Base-by-base conservation (phyloP, 2,113 vertebrate species). In the Halichoerus grypus region DNA sequence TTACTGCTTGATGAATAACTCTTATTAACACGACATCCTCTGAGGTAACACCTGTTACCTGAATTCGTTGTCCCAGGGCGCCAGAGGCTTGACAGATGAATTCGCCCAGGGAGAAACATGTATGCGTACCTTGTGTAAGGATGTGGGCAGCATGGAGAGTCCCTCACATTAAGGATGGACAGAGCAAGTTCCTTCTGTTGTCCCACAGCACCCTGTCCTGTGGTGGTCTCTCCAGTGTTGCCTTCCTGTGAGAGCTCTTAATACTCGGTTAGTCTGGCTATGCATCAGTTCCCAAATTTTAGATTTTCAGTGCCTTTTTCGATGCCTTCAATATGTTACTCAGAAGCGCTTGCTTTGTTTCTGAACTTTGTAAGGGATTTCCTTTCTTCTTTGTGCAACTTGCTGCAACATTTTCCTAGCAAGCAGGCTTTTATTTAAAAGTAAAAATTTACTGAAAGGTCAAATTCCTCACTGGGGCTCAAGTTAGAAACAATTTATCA, bases 241-340 rank as follows among this genome's bases (percentile, higher is more conserved):
- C 49, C 57, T 55, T 59, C 24, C 11, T 51, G 51, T 4, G 42
- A 31, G 33, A 69, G 4, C 16, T 77, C 26, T 57, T 65, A 93
- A 53, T n/a, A 86, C 10, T 81, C 9, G 0, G 33, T 21, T 39
- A 72, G 21, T 71, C 33, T 77, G 12, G 0, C 6, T 91, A 80
- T 91, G 15, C 10, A 28, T 57, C 28, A 84, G 26, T 93, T 80
- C 93, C 91, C 39, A 95, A 81, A 51, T 63, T 46, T 92, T 65
- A 80, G 14, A 95, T 74, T 87, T 82, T 80, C 63, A 86, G 65
- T 51, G 31, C 74, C 36, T 77, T 81, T 85, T 85, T n/a, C 46
- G 8, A 49, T 8, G 4, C 63, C 31, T 86, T 86, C 14, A n/a
- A 4, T n/a, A n/a, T 49, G n/a, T 55, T 65, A 36, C 84, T 59